These are phyloP conservation scores for Tubulanus polymorphus DNA, from an alignment of 2,888 invertebrate species.

Conservation along the genomic window DNA sequence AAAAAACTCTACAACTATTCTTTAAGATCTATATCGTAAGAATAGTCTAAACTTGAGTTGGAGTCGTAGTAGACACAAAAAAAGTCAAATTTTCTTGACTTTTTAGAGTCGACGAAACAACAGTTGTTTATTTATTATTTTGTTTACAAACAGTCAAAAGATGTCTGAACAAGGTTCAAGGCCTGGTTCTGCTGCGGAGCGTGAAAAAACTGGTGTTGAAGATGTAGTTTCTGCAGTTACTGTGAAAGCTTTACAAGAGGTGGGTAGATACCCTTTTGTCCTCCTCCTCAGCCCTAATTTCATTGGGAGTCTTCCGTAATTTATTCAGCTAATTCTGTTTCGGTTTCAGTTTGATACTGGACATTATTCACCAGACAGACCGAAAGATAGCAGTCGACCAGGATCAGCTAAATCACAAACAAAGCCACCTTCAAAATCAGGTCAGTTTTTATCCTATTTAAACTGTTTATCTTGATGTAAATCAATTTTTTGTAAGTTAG, in stretches of 20 bases:
- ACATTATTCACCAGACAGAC: not conserved
- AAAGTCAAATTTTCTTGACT: too few relatives aligned
- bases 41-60: too few relatives aligned
- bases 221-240: constrained; percentile 30
- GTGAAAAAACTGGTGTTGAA: constrained; percentile 12
- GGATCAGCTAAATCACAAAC: too few relatives aligned
- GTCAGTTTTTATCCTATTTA: too few relatives aligned
- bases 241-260: constrained; percentile 32
- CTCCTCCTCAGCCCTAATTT: not conserved
- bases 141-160: not conserved
- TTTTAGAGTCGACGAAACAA: too few relatives aligned
- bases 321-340: not conserved
- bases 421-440: too few relatives aligned
- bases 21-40: too few relatives aligned
- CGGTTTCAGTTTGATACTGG: constrained; percentile 30
- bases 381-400: not conserved
- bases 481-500: too few relatives aligned
- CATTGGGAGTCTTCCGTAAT: not conserved
- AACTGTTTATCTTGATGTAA: too few relatives aligned
- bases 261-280: constrained; percentile 12
- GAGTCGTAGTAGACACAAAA: too few relatives aligned
- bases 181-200: not conserved
- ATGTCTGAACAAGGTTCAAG: not conserved
- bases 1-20: too few relatives aligned
- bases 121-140: too few relatives aligned